A percentile compares a stretch with the other conserved stretches of the same genome.
Evolutionary conservation across 1,140 invertebrate genomes (phyloP).

Genomic region (Archegozetes longisetosus): DNA sequence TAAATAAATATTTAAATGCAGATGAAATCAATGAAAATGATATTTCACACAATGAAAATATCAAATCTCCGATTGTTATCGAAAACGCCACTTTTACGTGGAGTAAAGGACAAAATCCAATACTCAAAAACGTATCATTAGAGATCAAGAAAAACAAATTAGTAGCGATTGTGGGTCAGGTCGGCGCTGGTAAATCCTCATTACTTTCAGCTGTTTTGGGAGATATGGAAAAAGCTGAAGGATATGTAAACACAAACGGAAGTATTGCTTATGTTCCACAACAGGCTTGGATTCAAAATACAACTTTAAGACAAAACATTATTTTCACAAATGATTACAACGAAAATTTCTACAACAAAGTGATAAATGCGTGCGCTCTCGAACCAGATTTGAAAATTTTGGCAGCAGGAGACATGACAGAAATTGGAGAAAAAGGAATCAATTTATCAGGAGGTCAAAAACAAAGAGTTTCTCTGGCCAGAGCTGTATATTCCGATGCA

Average conservation of each 20-base stretch:
- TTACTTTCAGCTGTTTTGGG: conserved; percentile 37
- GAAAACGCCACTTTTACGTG: conserved; percentile 35
- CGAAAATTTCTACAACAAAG: conserved; percentile 24
- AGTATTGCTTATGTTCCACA: conserved; percentile 32
- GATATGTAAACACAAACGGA: conserved; percentile 21
- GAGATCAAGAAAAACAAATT: conserved; percentile 43
- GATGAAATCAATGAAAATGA: conserved; percentile 24
- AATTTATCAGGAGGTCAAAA: conserved; percentile 32
- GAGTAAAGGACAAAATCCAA: conserved; percentile 25
- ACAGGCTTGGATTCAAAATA: conserved; percentile 41
- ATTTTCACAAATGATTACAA: conserved; percentile 37
- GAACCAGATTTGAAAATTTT: conserved; percentile 22
- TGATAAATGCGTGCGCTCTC: conserved; percentile 22
- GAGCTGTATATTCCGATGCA: conserved; percentile 20
- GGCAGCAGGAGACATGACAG: conserved; percentile 30
- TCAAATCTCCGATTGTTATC: conserved; percentile 26
- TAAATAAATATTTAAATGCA: conserved; percentile 21
- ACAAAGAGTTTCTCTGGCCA: conserved; percentile 31
- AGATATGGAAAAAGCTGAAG: conserved; percentile 9
- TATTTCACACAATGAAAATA: conserved; percentile 16
- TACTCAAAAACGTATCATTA: conserved; percentile 38
- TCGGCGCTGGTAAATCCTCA: conserved; percentile 46
- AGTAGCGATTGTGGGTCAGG: conserved; percentile 52
- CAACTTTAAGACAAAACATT: conserved; percentile 33
- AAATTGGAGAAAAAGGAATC: conserved; percentile 32